These are phyloP conservation scores for Loxodonta africana DNA, from an alignment of 2,113 vertebrate species.

Conservation along the genomic window DNA sequence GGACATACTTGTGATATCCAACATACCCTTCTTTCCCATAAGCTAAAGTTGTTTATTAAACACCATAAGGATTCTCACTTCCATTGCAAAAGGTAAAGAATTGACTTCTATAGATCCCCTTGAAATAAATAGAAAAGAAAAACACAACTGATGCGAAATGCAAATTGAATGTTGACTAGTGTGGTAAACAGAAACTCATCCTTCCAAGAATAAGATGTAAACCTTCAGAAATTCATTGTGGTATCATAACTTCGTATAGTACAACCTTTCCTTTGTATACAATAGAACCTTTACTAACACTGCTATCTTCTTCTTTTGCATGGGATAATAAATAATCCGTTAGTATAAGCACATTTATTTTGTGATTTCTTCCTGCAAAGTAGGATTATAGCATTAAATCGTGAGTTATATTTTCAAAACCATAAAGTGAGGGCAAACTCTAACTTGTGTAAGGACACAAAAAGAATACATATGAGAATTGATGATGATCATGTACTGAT, in stretches of 20 bases:
- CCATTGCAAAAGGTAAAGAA: neutral
- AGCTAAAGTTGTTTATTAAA: neutral
- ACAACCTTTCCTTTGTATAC: neutral
- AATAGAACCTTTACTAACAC: neutral
- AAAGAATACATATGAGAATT: neutral
- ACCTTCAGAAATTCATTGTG: neutral
- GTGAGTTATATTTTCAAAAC: constrained; percentile 35
- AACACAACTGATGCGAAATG: neutral
- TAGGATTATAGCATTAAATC: constrained; percentile 26
- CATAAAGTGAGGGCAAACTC: constrained; percentile 9
- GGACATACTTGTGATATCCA: neutral
- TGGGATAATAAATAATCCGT: constrained; percentile 25
- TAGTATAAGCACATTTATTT: constrained; percentile 40
- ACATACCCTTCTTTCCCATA: neutral
- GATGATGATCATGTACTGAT: neutral
- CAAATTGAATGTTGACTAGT: neutral
- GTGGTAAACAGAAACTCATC: neutral
- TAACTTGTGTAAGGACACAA: neutral
- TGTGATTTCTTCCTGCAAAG: constrained; percentile 4
- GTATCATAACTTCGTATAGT: neutral
- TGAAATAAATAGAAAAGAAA: constrained; percentile 21
- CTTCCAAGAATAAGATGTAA: neutral
- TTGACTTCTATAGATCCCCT: neutral
- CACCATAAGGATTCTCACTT: neutral
- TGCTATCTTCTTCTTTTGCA: neutral